Conservation (phyloP, 2,888 invertebrate genomes). For the Temnothorax rugatulus region DNA sequence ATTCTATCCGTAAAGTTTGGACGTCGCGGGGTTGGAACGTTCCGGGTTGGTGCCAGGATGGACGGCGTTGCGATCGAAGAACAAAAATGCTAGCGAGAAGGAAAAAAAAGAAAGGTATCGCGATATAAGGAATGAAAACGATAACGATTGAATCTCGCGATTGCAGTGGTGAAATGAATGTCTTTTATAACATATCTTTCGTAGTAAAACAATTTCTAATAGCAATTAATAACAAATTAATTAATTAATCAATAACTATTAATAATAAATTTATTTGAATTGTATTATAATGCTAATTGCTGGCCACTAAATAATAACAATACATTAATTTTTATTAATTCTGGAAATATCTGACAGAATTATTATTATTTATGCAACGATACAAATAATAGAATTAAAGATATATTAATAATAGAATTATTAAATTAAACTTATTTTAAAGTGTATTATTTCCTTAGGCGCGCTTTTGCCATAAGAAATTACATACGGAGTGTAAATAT, state of each 20-base stretch:
- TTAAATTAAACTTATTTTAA: background rate
- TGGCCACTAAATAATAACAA: background rate
- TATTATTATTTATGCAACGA: background rate
- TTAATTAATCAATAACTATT: conserved; percentile 13
- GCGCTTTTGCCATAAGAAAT: background rate
- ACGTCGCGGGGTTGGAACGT: conserved; percentile 39
- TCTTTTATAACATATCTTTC: background rate
- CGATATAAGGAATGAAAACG: background rate
- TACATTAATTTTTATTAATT: background rate
- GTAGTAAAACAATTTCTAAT: background rate
- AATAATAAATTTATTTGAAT: conserved; percentile 6
- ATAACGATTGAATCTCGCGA: background rate
- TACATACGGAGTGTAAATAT: background rate
- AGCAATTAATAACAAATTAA: conserved; percentile 9
- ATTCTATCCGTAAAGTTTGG: conserved; percentile 75
- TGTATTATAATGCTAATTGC: conserved; percentile 5
- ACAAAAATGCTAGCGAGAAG: background rate
- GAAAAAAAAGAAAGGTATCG: background rate
- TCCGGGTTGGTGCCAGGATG: background rate
- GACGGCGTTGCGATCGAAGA: background rate
- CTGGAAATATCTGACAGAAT: background rate
- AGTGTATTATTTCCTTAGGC: background rate
- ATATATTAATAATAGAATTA: background rate
- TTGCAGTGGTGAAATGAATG: background rate
- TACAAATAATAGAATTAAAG: background rate